Evolutionary conservation across 2,113 vertebrate genomes (phyloP).

Genomic region (Malurus elegans): DNA sequence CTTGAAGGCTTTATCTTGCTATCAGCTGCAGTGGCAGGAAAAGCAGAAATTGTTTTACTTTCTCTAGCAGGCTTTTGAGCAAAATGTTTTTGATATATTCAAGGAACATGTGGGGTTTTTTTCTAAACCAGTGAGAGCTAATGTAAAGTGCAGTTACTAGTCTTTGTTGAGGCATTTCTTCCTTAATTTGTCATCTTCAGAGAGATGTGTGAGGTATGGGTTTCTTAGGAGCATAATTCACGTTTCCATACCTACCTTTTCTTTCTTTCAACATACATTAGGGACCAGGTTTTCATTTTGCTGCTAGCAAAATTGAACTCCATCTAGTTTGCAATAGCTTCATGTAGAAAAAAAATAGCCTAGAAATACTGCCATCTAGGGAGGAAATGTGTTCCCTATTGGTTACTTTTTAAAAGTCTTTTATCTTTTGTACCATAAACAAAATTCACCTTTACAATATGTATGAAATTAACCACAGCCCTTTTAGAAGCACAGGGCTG

Average conservation of each 20-base stretch:
- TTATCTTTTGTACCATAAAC: background rate
- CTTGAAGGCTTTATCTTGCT: background rate
- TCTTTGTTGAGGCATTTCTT: background rate
- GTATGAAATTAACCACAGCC: background rate
- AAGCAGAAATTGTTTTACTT: background rate
- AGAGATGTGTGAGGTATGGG: fast-evolving
- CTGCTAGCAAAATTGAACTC: background rate
- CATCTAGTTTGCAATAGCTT: background rate
- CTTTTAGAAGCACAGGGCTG: background rate
- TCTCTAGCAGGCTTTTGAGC: background rate
- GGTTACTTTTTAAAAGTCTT: background rate
- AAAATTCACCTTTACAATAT: background rate
- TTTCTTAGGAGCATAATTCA: background rate
- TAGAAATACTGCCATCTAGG: conserved; percentile 14
- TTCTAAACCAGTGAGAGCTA: background rate
- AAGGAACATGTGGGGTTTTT: background rate
- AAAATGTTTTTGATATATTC: background rate
- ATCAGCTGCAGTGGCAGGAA: background rate
- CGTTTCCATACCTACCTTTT: background rate
- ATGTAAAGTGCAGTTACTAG: background rate
- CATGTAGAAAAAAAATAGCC: background rate
- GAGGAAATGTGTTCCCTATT: background rate
- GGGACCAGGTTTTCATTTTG: background rate
- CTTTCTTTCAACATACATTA: background rate
- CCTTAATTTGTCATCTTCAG: background rate